These are phyloP conservation scores for Mastomys coucha DNA, from an alignment of 2,113 vertebrate species.

Conservation along the genomic window DNA sequence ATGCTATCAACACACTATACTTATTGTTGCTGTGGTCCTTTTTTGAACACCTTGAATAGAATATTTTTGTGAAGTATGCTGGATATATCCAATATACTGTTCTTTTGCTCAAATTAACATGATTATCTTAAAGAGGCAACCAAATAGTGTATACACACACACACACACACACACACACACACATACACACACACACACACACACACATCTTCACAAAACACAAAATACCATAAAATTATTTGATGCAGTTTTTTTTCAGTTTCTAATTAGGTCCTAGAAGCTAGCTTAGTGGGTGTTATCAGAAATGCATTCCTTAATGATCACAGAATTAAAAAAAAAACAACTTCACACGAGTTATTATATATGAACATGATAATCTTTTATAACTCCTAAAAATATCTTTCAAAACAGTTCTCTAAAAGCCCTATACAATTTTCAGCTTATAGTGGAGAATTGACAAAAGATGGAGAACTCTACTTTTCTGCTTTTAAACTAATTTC, in stretches of 20 bases:
- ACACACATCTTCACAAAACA: neutral
- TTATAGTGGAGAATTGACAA: constrained; percentile 13
- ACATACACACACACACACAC: neutral
- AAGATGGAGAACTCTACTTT: constrained; percentile 55
- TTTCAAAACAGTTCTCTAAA: constrained; percentile 54
- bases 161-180: neutral
- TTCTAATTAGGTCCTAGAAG: constrained; percentile 24
- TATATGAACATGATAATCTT: neutral
- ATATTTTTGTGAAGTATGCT: neutral
- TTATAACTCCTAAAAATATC: constrained; percentile 36
- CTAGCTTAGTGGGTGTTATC: neutral
- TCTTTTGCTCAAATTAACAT: neutral
- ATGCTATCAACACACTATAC: constrained; percentile 39
- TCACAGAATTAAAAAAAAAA: neutral
- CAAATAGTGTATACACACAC: neutral
- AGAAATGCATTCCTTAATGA: constrained; percentile 40
- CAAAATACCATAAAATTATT: constrained; percentile 9
- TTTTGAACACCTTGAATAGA: neutral
- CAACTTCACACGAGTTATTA: constrained; percentile 65
- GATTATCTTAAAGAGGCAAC: neutral
- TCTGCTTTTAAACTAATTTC: constrained; percentile 80
- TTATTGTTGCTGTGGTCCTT: constrained; percentile 33
- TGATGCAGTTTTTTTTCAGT: neutral
- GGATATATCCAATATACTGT: neutral
- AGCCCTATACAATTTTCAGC: constrained; percentile 8